A percentile compares a stretch with the other conserved stretches of the same genome.
Evolutionary conservation across 2,797 vertebrate genomes (phyloP).

Genomic region (Atherinosoma microstoma): DNA sequence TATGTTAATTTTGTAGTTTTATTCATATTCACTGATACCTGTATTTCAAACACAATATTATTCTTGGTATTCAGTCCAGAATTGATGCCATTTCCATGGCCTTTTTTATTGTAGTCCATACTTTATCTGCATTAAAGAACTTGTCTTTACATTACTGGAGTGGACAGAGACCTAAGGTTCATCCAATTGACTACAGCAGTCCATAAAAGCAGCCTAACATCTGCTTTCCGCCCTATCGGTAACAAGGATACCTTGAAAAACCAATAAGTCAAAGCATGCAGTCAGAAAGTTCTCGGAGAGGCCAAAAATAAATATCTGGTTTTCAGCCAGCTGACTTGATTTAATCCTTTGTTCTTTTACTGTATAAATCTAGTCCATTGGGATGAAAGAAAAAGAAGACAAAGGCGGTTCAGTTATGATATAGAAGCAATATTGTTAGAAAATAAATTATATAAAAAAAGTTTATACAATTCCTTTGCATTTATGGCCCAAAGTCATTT

Average conservation of each 20-base stretch:
- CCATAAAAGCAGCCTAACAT: background rate
- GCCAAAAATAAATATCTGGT: constrained; percentile 16
- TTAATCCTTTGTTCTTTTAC: background rate
- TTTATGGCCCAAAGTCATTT: background rate
- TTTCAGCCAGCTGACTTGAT: constrained; percentile 5
- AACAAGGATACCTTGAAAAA: background rate
- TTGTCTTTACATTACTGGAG: background rate
- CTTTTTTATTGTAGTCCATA: background rate
- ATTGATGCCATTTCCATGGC: background rate
- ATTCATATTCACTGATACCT: background rate
- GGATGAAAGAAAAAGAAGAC: background rate
- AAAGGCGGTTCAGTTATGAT: background rate
- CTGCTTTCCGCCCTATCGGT: background rate
- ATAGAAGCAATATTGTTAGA: background rate
- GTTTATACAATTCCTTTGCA: background rate
- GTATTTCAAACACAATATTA: background rate
- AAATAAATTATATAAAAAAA: background rate
- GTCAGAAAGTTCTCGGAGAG: constrained; percentile 21
- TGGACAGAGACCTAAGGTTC: background rate
- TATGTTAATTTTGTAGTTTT: background rate
- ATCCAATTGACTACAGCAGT: background rate
- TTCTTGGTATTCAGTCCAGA: background rate
- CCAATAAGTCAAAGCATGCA: background rate
- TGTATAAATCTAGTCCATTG: background rate
- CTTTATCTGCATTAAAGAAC: background rate